phyloP scores from a whole-genome alignment of 2,797 vertebrate genomes.

The Cetoscarus ocellatus region DNA sequence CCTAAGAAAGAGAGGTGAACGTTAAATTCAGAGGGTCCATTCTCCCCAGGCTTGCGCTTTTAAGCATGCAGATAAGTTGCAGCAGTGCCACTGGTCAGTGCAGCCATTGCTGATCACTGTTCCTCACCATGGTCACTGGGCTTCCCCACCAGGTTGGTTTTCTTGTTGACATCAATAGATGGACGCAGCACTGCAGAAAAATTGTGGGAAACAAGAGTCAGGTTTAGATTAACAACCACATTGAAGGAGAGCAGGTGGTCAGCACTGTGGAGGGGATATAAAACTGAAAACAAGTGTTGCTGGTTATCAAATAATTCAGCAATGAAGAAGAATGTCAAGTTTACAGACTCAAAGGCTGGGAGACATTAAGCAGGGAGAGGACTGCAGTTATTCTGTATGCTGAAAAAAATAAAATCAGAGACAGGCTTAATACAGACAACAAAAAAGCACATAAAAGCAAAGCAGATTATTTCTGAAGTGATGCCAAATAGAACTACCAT shows the following conservation, averaged over 20 bases:
- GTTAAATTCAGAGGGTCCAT: conserved; percentile 4
- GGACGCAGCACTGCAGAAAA: conserved; percentile 51
- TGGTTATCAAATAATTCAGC: conserved; percentile 52
- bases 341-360: conserved; percentile 24
- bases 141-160: conserved; percentile 79
- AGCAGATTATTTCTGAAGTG: conserved; percentile 40
- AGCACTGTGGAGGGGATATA: conserved; percentile 34
- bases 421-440: conserved; percentile 49
- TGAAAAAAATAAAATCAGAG: conserved; percentile 35
- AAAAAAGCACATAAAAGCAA: conserved; percentile 62
- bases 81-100: conserved; percentile 30
- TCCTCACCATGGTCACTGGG: conserved; percentile 77
- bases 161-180: conserved; percentile 65
- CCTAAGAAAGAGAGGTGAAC: neutral
- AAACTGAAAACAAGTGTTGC: conserved; percentile 58
- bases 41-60: neutral
- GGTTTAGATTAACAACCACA: conserved; percentile 46
- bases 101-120: conserved; percentile 30
- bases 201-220: conserved; percentile 65
- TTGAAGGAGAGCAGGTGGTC: conserved; percentile 36
- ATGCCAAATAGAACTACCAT: conserved; percentile 31
- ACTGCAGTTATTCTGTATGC: conserved; percentile 26
- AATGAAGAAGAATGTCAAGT: conserved; percentile 26
- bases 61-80: conserved; percentile 13
- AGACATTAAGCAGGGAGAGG: conserved; percentile 26